Evolutionary conservation across 2,888 invertebrate species (phyloP).

Genomic region (Pristionchus mayeri): DNA sequence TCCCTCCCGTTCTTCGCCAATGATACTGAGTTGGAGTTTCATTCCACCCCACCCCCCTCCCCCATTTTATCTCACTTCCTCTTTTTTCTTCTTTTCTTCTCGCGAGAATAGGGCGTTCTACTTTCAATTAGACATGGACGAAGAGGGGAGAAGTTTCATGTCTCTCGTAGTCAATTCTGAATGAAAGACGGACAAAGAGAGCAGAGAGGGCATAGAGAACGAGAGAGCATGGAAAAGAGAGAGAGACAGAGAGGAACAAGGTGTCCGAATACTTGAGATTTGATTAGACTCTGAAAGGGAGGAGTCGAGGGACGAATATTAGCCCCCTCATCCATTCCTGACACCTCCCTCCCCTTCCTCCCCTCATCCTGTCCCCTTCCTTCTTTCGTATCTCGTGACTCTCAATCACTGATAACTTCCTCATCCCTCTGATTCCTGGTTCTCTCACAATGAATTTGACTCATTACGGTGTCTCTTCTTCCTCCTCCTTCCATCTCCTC

Average conservation of each 20-base stretch:
- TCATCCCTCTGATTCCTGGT: not conserved
- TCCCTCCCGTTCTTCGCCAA: no score
- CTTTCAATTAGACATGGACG: slow-evolving; percentile 28
- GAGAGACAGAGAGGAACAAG: slow-evolving; percentile 20
- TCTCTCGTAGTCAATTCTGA: slow-evolving; percentile 29
- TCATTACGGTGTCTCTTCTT: slow-evolving; percentile 35
- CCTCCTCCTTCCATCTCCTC: not conserved
- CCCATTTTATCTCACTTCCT: not conserved
- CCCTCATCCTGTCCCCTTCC: not conserved
- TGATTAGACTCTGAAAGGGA: slow-evolving; percentile 44
- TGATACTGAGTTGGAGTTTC: no score
- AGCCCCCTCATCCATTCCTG: slow-evolving; percentile 22
- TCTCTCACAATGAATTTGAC: slow-evolving; percentile 9
- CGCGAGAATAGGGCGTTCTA: slow-evolving; percentile 10
- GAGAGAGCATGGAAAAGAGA: slow-evolving; percentile 9
- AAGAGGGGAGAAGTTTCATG: slow-evolving; percentile 24
- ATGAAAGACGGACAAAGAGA: not conserved
- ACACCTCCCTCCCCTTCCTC: not conserved
- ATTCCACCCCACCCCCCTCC: not conserved
- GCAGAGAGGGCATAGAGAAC: not conserved
- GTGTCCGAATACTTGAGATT: slow-evolving; percentile 44
- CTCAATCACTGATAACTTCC: slow-evolving; percentile 24
- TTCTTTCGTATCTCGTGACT: not conserved
- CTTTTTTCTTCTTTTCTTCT: not conserved
- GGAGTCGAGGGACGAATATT: slow-evolving; percentile 11